Evolutionary conservation across 2,113 vertebrate species (phyloP).

Genomic region (Atractosteus spatula): DNA sequence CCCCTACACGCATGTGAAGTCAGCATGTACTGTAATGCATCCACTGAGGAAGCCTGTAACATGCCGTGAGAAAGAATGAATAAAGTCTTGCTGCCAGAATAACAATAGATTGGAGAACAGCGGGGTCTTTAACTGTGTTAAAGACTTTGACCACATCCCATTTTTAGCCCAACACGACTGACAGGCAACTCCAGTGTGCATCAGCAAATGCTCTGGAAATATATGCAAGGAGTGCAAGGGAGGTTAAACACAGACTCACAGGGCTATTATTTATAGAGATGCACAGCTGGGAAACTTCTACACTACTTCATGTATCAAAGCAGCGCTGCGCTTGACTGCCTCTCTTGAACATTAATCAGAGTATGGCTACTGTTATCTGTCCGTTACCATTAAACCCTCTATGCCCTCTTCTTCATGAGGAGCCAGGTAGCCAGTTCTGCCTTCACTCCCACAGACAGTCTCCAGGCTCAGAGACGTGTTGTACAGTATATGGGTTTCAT

Average conservation of each 20-base stretch:
- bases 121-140: not conserved
- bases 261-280: not conserved
- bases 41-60: not conserved
- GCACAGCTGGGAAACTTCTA: slow-evolving; percentile 16
- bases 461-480: too few relatives aligned
- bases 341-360: not conserved
- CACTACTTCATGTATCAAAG: slow-evolving; percentile 45
- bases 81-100: too few relatives aligned
- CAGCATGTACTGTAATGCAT: not conserved
- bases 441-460: too few relatives aligned
- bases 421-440: not conserved
- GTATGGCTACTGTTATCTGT: not conserved
- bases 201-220: not conserved
- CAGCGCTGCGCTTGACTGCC: slow-evolving; percentile 24
- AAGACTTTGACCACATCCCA: not conserved
- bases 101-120: not conserved
- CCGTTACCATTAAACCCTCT: not conserved
- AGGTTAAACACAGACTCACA: not conserved
- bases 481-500: too few relatives aligned
- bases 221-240: not conserved
- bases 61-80: not conserved
- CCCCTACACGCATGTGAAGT: not conserved
- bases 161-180: not conserved
- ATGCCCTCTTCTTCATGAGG: not conserved
- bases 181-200: not conserved